Base-by-base conservation (phyloP, 1,140 invertebrate genomes). In the Papilio polytes region DNA sequence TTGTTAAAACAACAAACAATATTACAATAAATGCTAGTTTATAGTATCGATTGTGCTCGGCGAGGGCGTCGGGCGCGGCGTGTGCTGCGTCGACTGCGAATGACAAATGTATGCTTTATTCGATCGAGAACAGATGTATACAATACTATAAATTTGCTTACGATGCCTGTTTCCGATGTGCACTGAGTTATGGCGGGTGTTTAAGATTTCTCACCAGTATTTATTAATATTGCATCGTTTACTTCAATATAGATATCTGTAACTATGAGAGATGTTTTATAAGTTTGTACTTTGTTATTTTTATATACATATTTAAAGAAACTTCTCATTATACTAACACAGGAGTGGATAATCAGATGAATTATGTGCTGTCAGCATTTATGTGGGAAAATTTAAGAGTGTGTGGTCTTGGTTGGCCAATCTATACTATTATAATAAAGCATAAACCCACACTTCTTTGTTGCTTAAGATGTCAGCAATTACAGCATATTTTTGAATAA, bases 91-190 rank as follows among this genome's bases (percentile, higher is more conserved):
- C 63, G 63, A 31, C 74, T 74, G 73, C 73, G 73, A 51, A 76
- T 76, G 74, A 76, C 74, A 76, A 76, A 76, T 76, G 46, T 46
- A 76, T 76, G 46, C 74, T 76, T 76, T 76, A 76, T 51, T 76
- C 44, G 22, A 76, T 76, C 41, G n/a, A 12, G 46, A 76, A 76
- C 74, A 76, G 74, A 76, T 76, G 74, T 76, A 76, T 76, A 76
- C 74, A 76, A 76, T 48, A 51, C 74, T 48, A 76, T 76, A 76
- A 76, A 76, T 76, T 46, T 48, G 44, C 74, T 76, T 26, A 51
- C 74, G 74, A 76, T 76, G 72, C 72, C 72, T 73, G 46, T 76
- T 76, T 51, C 74, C 46, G 74, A 76, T 76, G 74, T 51, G 10
- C 20, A 1, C 1, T 76, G 74, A 76, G 46, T 76, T 76, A 76